phyloP scores from a whole-genome alignment of 2,888 invertebrate species.

The Aricia artaxerxes region DNA sequence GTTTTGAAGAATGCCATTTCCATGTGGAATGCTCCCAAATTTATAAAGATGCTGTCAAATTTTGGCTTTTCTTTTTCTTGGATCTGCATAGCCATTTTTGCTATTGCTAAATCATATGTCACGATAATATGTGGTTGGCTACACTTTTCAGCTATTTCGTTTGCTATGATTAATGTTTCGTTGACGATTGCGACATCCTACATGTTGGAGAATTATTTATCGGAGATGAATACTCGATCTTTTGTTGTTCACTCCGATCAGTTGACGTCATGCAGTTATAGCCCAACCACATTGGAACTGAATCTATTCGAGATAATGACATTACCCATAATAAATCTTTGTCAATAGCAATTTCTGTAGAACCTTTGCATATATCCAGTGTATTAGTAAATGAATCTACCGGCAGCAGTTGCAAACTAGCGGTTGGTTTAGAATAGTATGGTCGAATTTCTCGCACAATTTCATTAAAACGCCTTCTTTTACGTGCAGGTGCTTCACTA shows the following conservation, averaged over 20 bases:
- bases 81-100: too few species aligned
- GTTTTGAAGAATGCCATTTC: not conserved
- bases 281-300: not conserved
- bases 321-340: slow-evolving; percentile 43
- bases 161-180: not conserved
- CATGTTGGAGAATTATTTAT: not conserved
- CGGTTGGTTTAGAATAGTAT: not conserved
- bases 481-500: not conserved
- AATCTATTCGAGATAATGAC: slow-evolving; percentile 41
- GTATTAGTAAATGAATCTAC: not conserved
- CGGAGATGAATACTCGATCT: not conserved
- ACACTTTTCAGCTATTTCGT: not conserved
- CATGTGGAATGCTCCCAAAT: too few species aligned
- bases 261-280: not conserved
- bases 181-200: not conserved
- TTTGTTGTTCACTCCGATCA: not conserved
- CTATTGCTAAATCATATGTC: too few species aligned
- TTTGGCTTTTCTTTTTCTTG: not conserved
- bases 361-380: slow-evolving; percentile 11
- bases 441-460: not conserved
- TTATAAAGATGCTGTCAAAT: not conserved
- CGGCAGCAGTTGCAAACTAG: not conserved
- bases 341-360: slow-evolving; percentile 41
- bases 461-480: not conserved
- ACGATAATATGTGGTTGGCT: not conserved